Evolutionary conservation across 2,113 vertebrate genomes (phyloP).

Genomic region (Nannospalax galili): DNA sequence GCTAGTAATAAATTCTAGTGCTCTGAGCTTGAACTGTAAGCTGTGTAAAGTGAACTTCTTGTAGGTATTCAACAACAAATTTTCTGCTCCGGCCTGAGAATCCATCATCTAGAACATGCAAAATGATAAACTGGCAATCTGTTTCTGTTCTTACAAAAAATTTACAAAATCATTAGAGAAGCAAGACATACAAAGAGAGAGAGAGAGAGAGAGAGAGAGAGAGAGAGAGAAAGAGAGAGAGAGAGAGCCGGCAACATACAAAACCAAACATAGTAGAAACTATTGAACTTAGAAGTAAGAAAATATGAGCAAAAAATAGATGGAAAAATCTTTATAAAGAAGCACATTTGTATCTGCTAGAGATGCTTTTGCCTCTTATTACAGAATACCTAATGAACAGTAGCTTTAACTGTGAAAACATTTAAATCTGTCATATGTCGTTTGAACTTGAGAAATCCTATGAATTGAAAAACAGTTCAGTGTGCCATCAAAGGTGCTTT

Average conservation of each 20-base stretch:
- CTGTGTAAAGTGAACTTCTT: neutral
- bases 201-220: too few relatives aligned
- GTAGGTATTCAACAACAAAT: constrained; percentile 6
- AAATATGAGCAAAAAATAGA: neutral
- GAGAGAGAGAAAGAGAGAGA: too few relatives aligned
- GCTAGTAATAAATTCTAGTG: neutral
- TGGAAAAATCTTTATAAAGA: neutral
- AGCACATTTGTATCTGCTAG: neutral
- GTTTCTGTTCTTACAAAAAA: neutral
- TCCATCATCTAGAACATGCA: neutral
- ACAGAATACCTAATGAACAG: neutral
- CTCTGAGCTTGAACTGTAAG: neutral
- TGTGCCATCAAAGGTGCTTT: neutral
- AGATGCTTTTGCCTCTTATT: neutral
- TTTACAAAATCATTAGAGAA: constrained; percentile 6
- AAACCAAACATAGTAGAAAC: neutral
- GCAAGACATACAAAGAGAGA: neutral
- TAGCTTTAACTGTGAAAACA: neutral
- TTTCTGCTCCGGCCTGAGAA: neutral
- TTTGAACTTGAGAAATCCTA: neutral
- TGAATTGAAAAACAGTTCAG: neutral
- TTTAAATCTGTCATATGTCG: neutral
- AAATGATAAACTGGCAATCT: constrained; percentile 3
- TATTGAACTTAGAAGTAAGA: neutral
- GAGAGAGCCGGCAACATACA: too few relatives aligned